These are phyloP conservation scores for Busseola fusca DNA, from an alignment of 2,888 invertebrate species.

Conservation along the genomic window DNA sequence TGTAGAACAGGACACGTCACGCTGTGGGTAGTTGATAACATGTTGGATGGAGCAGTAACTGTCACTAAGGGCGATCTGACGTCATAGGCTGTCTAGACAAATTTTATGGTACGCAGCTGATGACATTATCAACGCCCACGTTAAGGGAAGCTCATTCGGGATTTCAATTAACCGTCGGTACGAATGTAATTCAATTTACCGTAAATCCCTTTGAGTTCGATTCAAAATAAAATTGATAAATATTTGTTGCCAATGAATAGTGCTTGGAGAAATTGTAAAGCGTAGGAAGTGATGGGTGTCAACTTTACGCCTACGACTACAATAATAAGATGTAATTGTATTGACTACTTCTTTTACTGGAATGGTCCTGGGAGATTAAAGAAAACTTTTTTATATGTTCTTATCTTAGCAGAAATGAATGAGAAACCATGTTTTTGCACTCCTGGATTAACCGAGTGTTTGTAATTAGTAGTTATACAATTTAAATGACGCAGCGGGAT, in stretches of 20 bases:
- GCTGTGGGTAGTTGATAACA: constrained; percentile 44
- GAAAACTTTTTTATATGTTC: neutral
- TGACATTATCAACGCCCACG: constrained; percentile 73
- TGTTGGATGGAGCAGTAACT: constrained; percentile 48
- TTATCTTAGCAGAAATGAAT: neutral
- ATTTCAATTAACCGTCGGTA: constrained; percentile 31
- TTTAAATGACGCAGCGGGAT: neutral
- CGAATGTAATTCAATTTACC: constrained; percentile 1
- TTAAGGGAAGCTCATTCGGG: constrained; percentile 20
- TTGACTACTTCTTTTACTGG: constrained; percentile 11
- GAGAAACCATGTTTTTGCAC: neutral
- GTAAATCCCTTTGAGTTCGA: constrained; percentile 7
- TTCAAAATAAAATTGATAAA: neutral
- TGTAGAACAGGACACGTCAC: constrained; percentile 32
- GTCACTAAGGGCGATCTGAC: constrained; percentile 54
- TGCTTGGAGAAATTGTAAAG: neutral
- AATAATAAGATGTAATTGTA: constrained; percentile 15
- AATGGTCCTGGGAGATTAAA: neutral
- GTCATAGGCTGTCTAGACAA: constrained; percentile 79
- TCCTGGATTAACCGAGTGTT: neutral
- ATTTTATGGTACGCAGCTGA: constrained; percentile 62
- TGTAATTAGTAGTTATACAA: neutral
- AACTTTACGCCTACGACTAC: neutral
- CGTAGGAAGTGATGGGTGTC: constrained; percentile 19
- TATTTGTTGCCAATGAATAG: neutral